A percentile compares a stretch with the other conserved stretches of the same genome.
phyloP scores from a whole-genome alignment of 2,888 invertebrate species.

The Acanthoscelides obtectus region DNA sequence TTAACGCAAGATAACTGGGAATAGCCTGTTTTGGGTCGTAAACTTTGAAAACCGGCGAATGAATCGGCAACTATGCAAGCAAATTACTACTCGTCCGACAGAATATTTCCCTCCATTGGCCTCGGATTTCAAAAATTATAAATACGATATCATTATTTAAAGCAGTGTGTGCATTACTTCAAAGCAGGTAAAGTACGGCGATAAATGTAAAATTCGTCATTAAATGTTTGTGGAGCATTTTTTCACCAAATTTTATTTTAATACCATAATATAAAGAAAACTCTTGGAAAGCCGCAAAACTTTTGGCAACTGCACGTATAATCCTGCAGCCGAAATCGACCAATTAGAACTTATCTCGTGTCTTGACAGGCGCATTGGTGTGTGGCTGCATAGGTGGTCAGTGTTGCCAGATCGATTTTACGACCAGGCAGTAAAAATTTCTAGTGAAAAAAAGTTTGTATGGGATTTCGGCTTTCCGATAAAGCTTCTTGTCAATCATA shows the following conservation, averaged over 20 bases:
- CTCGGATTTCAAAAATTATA: constrained; percentile 15
- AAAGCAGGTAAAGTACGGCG: too few relatives aligned
- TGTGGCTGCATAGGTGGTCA: constrained; percentile 17
- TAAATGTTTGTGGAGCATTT: too few relatives aligned
- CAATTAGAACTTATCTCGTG: constrained; percentile 33
- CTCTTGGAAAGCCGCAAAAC: constrained; percentile 26
- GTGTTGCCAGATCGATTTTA: too few relatives aligned
- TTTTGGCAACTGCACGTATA: constrained; percentile 44
- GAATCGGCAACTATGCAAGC: constrained; percentile 26
- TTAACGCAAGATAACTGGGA: neutral
- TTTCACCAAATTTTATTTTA: too few relatives aligned
- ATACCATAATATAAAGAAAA: neutral
- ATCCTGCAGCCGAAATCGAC: constrained; percentile 32
- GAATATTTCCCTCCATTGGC: constrained; percentile 22
- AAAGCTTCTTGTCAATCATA: too few relatives aligned
- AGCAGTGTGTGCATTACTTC: neutral
- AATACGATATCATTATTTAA: constrained; percentile 15
- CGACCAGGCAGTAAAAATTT: too few relatives aligned
- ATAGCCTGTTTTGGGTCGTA: neutral
- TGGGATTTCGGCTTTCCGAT: too few relatives aligned
- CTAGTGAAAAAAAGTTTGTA: too few relatives aligned
- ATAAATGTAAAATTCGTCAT: constrained; percentile 2
- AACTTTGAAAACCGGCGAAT: neutral
- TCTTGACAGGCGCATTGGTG: constrained; percentile 30
- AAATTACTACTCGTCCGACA: constrained; percentile 33